phyloP scores from a whole-genome alignment of 2,113 vertebrate genomes.

The Plectropomus leopardus region DNA sequence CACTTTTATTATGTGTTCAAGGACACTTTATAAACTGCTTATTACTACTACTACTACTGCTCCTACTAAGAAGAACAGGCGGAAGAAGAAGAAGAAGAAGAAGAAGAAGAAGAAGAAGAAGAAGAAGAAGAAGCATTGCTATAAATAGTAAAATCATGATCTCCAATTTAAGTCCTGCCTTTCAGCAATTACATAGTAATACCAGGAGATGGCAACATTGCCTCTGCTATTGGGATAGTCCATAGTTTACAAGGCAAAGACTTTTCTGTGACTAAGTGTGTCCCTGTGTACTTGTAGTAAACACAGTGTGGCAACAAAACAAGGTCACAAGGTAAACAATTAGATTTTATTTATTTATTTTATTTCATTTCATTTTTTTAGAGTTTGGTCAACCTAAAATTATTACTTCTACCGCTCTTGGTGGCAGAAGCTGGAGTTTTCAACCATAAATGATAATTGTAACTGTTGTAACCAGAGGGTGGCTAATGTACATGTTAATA shows the following conservation, averaged over 20 bases:
- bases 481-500: no score
- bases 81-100: no score
- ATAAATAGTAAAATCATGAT: no score
- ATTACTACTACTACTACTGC: no score
- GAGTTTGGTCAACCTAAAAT: neutral
- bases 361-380: neutral
- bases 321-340: neutral
- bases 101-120: no score
- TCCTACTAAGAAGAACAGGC: no score
- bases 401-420: neutral
- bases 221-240: neutral
- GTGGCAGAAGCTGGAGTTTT: neutral
- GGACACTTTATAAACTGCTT: no score
- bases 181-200: slow-evolving; percentile 2
- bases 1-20: no score
- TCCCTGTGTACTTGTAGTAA: neutral
- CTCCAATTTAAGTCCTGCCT: no score
- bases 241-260: neutral
- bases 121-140: no score
- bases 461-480: neutral
- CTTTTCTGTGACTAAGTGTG: neutral
- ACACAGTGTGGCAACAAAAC: neutral
- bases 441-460: neutral
- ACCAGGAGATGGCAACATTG: slow-evolving; percentile 68
- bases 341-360: neutral